A percentile compares a stretch with the other conserved stretches of the same genome.
phyloP scores from a whole-genome alignment of 2,888 invertebrate species.

The Lasioglossum morio region DNA sequence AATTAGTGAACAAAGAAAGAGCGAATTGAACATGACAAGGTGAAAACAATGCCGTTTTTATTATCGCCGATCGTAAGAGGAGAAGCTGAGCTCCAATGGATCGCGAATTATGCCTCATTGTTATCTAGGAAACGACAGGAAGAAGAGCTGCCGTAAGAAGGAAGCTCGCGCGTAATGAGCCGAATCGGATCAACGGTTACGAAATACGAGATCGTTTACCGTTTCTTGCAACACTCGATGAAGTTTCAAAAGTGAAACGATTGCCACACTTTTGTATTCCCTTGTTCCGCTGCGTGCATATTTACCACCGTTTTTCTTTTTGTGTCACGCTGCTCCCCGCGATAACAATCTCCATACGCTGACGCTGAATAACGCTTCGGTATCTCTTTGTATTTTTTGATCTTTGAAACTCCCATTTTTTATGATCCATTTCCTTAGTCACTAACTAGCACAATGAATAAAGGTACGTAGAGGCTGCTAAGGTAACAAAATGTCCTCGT shows the following conservation, averaged over 20 bases:
- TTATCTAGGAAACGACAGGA: constrained; percentile 60
- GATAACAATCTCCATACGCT: background rate
- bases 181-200: constrained; percentile 51
- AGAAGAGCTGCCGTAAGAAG: constrained; percentile 59
- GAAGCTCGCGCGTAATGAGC: constrained; percentile 52
- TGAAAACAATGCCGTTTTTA: constrained; percentile 49
- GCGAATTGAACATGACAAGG: constrained; percentile 16
- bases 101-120: constrained; percentile 58
- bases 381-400: background rate
- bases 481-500: background rate
- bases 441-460: background rate
- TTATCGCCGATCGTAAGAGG: constrained; percentile 57
- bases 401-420: background rate
- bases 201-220: constrained; percentile 45
- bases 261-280: constrained; percentile 46
- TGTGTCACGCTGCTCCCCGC: constrained; percentile 26
- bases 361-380: background rate
- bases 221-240: constrained; percentile 52
- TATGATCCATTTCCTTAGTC: background rate
- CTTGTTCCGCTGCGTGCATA: constrained; percentile 43
- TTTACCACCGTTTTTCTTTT: constrained; percentile 46
- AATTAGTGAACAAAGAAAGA: background rate
- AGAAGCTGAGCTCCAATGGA: constrained; percentile 50
- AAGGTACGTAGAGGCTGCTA: no score
- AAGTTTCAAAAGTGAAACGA: constrained; percentile 56